Evolutionary conservation across 2,888 invertebrate genomes (phyloP).

Genomic region (Thereva nobilitata): DNA sequence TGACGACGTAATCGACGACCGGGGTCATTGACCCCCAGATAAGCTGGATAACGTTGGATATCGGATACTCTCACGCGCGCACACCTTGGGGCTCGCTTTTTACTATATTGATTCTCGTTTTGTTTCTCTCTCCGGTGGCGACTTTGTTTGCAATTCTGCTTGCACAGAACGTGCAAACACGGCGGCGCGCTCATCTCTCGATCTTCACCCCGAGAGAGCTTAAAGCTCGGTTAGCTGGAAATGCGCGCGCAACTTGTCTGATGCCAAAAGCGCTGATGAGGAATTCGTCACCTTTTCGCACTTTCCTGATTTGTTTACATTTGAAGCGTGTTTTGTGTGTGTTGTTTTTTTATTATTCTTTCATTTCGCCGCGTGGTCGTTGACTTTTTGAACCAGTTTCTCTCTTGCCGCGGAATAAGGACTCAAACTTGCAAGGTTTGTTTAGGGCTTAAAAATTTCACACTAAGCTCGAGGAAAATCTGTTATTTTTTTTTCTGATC

Average conservation of each 20-base stretch:
- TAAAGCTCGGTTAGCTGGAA: neutral
- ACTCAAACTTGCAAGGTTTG: neutral
- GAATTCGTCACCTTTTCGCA: slow-evolving; percentile 12
- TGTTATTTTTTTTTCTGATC: too few relatives aligned
- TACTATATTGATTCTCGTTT: too few relatives aligned
- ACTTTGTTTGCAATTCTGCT: slow-evolving; percentile 10
- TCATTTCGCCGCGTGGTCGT: slow-evolving; percentile 18
- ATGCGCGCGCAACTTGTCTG: slow-evolving; percentile 22
- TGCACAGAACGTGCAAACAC: slow-evolving; percentile 19
- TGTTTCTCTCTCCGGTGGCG: neutral
- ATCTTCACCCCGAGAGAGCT: slow-evolving; percentile 1
- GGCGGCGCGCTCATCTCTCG: neutral
- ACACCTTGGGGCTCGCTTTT: too few relatives aligned
- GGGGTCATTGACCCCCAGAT: too few relatives aligned
- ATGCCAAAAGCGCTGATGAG: neutral
- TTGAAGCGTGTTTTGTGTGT: slow-evolving; percentile 23
- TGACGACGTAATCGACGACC: too few relatives aligned
- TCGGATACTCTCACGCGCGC: too few relatives aligned
- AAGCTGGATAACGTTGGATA: too few relatives aligned
- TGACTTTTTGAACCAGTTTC: slow-evolving; percentile 27
- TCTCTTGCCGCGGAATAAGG: slow-evolving; percentile 24
- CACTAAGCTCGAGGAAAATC: too few relatives aligned
- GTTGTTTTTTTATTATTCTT: neutral
- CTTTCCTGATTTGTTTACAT: slow-evolving; percentile 27
- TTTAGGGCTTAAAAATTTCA: slow-evolving; percentile 7